Conservation (phyloP, 2,888 invertebrate genomes). For the Drosophila birchii region DNA sequence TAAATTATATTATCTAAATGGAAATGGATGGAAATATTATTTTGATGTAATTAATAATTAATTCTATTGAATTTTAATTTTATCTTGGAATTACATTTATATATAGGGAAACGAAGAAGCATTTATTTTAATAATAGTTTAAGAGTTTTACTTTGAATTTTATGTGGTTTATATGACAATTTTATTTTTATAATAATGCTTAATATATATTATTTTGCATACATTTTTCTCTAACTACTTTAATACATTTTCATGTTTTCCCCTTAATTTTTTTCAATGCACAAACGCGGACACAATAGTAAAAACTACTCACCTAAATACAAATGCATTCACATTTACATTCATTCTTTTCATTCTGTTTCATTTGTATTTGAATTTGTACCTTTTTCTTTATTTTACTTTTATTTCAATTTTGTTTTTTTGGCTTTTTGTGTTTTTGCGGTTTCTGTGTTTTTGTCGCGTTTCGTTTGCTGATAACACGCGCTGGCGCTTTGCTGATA, state of each 20-base stretch:
- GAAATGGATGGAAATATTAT: too few relatives aligned
- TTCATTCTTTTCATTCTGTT: slow-evolving; percentile 47
- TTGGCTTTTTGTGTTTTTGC: slow-evolving; percentile 34
- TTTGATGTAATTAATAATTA: too few relatives aligned
- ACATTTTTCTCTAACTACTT: background rate
- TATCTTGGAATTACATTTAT: too few relatives aligned
- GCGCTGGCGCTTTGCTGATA: slow-evolving; percentile 36
- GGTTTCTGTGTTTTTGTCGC: slow-evolving; percentile 45
- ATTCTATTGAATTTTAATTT: too few relatives aligned
- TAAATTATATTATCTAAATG: too few relatives aligned
- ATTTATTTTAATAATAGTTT: too few relatives aligned
- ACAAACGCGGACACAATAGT: slow-evolving; percentile 5
- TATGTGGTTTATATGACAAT: too few relatives aligned
- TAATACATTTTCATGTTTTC: too few relatives aligned
- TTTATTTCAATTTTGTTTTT: slow-evolving; percentile 20
- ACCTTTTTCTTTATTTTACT: slow-evolving; percentile 30
- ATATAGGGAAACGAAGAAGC: too few relatives aligned
- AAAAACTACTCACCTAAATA: slow-evolving; percentile 59
- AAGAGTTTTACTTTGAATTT: too few relatives aligned
- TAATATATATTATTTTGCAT: background rate
- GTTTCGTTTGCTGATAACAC: slow-evolving; percentile 68
- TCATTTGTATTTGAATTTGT: slow-evolving; percentile 26
- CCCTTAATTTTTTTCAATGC: background rate
- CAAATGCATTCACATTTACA: slow-evolving; percentile 49
- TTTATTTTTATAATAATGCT: too few relatives aligned